phyloP scores from a whole-genome alignment of 1,140 invertebrate genomes.

The Galleria mellonella region DNA sequence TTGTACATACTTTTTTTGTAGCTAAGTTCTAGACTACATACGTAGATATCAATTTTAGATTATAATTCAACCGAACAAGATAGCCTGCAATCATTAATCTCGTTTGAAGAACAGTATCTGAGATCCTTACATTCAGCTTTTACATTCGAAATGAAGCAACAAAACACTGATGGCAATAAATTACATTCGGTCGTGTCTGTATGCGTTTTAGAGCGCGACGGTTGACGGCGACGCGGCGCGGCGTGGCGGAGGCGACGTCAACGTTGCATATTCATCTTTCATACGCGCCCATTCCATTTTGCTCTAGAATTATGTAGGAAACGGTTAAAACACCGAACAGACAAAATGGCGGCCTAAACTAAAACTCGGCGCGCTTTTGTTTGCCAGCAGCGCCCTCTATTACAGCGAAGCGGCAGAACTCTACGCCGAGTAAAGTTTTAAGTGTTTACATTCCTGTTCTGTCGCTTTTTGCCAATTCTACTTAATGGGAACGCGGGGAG shows the following conservation, averaged over 20 bases:
- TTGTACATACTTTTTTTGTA: no score
- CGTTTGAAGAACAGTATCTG: no score
- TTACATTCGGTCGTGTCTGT: constrained; percentile 3
- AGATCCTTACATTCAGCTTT: no score
- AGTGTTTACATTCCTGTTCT: constrained; percentile 65
- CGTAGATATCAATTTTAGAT: no score
- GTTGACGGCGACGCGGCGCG: constrained; percentile 1
- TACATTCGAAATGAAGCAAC: no score
- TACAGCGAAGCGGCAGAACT: constrained; percentile 33
- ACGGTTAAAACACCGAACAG: constrained; percentile 46
- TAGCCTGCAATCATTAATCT: no score
- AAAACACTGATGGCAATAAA: not conserved
- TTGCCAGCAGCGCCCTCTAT: constrained; percentile 45
- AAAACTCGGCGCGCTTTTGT: constrained; percentile 46
- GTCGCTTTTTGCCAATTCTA: constrained; percentile 60
- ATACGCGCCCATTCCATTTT: constrained; percentile 42
- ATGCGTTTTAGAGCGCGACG: constrained; percentile 26
- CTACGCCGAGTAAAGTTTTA: constrained; percentile 50
- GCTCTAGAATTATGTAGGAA: constrained; percentile 31
- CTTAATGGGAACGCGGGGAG: constrained; percentile 48
- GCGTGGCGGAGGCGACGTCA: constrained; percentile 5
- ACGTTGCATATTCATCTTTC: constrained; percentile 59
- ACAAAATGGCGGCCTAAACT: constrained; percentile 36
- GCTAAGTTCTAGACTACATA: no score
- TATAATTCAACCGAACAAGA: no score